Conservation (phyloP, 2,113 vertebrate species). For the Chaetura pelagica region DNA sequence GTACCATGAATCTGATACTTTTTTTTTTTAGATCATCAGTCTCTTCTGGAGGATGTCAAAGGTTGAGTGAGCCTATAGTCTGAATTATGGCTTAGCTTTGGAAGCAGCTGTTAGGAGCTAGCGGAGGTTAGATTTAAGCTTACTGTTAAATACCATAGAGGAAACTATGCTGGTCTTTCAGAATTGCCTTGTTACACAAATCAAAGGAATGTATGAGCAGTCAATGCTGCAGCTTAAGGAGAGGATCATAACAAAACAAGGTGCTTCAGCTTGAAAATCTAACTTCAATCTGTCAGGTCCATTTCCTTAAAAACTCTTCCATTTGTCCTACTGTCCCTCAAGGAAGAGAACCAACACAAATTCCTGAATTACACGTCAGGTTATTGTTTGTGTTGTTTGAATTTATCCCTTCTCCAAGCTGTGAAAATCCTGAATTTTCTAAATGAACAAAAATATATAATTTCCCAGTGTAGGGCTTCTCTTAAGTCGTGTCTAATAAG, state of each 20-base stretch:
- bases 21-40: neutral
- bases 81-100: conserved; percentile 21
- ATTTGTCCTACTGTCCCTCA: neutral
- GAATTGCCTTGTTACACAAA: neutral
- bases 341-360: neutral
- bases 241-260: neutral
- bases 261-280: neutral
- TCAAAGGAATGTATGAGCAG: neutral
- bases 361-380: neutral
- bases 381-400: neutral
- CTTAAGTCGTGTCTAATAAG: neutral
- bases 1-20: neutral
- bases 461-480: neutral
- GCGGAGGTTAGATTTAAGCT: neutral
- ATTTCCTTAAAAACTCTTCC: neutral
- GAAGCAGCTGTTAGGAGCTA: neutral
- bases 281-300: neutral
- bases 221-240: neutral
- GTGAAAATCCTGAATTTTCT: neutral
- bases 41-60: neutral
- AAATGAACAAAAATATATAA: neutral
- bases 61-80: neutral
- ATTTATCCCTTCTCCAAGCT: neutral
- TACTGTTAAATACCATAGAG: neutral
- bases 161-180: neutral